Conservation (phyloP, 92 coral and sea anemone species). For the Parazoanthus swiftii region DNA sequence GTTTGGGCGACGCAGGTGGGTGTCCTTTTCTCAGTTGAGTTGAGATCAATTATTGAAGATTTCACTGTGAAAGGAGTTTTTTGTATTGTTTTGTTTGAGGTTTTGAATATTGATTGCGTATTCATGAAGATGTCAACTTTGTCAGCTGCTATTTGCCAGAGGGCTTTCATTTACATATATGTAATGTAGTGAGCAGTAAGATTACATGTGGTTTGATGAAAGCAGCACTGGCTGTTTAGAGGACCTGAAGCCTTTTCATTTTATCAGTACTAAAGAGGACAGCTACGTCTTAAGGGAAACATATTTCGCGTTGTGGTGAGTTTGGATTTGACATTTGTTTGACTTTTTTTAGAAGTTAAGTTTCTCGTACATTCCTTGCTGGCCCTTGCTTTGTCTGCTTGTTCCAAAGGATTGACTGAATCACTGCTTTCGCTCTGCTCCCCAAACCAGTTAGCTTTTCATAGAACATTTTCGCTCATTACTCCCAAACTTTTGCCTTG, state of each 20-base stretch:
- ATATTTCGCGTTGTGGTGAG: conserved; percentile 10
- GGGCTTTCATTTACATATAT: neutral
- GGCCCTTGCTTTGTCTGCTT: neutral
- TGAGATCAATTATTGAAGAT: conserved; percentile 21
- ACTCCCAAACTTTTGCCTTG: neutral
- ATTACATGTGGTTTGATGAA: neutral
- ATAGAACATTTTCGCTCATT: neutral
- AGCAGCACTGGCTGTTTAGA: neutral
- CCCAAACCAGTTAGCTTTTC: neutral
- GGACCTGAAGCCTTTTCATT: neutral
- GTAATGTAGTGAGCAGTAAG: neutral
- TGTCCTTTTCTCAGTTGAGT: neutral
- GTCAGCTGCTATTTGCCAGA: conserved; percentile 24
- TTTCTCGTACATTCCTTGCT: neutral
- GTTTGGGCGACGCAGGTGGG: conserved; percentile 8
- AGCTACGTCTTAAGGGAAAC: neutral
- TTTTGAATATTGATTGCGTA: conserved; percentile 26
- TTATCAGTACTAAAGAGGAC: neutral
- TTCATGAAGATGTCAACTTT: conserved; percentile 2
- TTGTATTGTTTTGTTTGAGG: conserved; percentile 16
- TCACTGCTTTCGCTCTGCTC: neutral
- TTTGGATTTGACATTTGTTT: neutral
- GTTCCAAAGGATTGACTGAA: neutral
- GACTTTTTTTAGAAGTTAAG: neutral
- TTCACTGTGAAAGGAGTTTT: conserved; percentile 14